phyloP scores from a whole-genome alignment of 1,140 invertebrate species.

The Melitaea cinxia region DNA sequence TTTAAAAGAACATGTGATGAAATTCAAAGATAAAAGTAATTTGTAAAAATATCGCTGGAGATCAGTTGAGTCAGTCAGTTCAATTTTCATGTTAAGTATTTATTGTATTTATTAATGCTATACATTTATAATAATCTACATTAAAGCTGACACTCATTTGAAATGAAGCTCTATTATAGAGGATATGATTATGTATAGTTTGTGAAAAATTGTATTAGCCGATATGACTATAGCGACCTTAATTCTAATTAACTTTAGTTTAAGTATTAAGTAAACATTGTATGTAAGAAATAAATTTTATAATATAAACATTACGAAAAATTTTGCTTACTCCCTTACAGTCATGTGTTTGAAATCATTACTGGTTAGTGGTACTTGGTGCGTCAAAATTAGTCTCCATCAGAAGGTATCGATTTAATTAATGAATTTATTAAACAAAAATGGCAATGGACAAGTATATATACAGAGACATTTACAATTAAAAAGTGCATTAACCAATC shows the following conservation, averaged over 20 bases:
- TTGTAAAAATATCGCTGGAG: slow-evolving; percentile 60
- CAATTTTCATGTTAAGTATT: slow-evolving; percentile 70
- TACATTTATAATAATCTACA: slow-evolving; percentile 47
- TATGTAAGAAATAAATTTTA: slow-evolving; percentile 80
- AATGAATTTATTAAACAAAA: too few relatives aligned
- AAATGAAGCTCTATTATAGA: slow-evolving; percentile 52
- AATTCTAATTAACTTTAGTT: slow-evolving; percentile 66
- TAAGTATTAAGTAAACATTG: slow-evolving; percentile 77
- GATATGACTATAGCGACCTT: slow-evolving; percentile 68
- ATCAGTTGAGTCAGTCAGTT: slow-evolving; percentile 60
- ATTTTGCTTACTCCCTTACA: slow-evolving; percentile 7
- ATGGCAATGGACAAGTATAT: too few relatives aligned
- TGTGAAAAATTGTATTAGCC: slow-evolving; percentile 70
- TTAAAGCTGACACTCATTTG: slow-evolving; percentile 62
- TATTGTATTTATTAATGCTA: slow-evolving; percentile 79
- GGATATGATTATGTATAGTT: slow-evolving; percentile 61
- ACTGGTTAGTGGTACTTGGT: too few relatives aligned
- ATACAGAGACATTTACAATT: too few relatives aligned
- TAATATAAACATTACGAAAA: slow-evolving; percentile 40
- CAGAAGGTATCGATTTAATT: too few relatives aligned
- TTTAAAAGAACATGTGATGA: slow-evolving; percentile 69
- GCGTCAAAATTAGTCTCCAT: too few relatives aligned
- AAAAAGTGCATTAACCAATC: too few relatives aligned
- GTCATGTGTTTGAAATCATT: neutral
- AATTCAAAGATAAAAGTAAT: slow-evolving; percentile 62